A percentile compares a stretch with the other conserved stretches of the same genome.
phyloP scores from a whole-genome alignment of 2,797 vertebrate species.

The Synaphobranchus kaupii region DNA sequence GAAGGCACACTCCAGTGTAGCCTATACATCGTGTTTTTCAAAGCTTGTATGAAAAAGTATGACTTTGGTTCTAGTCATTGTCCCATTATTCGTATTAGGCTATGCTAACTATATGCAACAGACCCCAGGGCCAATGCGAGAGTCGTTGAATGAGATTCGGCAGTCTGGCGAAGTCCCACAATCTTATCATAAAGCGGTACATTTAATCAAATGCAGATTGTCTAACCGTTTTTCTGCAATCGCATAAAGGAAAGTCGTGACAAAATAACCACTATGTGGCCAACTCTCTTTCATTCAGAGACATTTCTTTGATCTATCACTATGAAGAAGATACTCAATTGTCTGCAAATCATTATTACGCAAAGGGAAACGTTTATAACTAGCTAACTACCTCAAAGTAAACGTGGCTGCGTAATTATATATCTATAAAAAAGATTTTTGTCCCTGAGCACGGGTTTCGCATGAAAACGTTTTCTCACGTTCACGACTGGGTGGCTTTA shows the following conservation, averaged over 20 bases:
- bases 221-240: conserved; percentile 1
- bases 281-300: not conserved
- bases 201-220: conserved; percentile 16
- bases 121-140: not conserved
- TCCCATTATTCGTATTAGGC: not conserved
- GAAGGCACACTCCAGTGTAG: not conserved
- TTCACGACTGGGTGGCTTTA: conserved; percentile 76
- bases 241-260: not conserved
- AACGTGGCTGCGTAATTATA: conserved; percentile 42
- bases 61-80: not conserved
- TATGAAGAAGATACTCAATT: conserved; percentile 13
- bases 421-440: conserved; percentile 43
- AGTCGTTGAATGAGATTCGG: not conserved
- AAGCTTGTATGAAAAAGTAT: not conserved
- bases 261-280: not conserved
- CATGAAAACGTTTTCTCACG: conserved; percentile 74
- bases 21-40: not conserved
- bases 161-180: not conserved
- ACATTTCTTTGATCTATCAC: conserved; percentile 22
- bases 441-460: conserved; percentile 49
- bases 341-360: conserved; percentile 37
- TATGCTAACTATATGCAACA: not conserved
- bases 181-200: not conserved
- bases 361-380: conserved; percentile 45
- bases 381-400: conserved; percentile 35